Evolutionary conservation across 1,140 invertebrate genomes (phyloP).

Genomic region (Platyscapa corneri): DNA sequence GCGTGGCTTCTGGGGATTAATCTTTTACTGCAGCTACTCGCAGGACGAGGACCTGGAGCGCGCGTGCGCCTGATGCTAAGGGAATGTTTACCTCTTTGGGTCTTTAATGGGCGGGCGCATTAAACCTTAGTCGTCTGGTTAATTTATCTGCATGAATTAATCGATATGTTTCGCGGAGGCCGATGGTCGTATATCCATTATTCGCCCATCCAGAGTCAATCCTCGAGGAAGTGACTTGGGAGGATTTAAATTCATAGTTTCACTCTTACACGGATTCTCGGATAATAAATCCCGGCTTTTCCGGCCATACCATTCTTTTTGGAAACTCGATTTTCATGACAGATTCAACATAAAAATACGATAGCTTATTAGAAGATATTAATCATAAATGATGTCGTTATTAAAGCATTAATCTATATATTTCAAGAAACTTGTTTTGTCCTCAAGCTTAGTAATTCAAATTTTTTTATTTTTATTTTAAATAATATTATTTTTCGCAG

Average conservation of each 20-base stretch:
- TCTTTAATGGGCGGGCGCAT: slow-evolving; percentile 38
- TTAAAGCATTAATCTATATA: too few species aligned
- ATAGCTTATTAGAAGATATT: not conserved
- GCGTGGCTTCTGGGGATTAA: slow-evolving; percentile 9
- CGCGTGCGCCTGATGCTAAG: not conserved
- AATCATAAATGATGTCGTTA: too few species aligned
- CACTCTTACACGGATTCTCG: not conserved
- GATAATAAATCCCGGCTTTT: not conserved
- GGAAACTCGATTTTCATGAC: not conserved
- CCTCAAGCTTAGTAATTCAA: too few species aligned
- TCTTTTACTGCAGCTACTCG: not conserved
- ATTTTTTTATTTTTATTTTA: too few species aligned
- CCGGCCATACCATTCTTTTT: too few species aligned
- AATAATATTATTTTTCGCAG: too few species aligned
- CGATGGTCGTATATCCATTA: not conserved
- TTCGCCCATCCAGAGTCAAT: too few species aligned
- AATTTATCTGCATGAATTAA: slow-evolving; percentile 49
- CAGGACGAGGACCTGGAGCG: not conserved
- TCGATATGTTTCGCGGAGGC: slow-evolving; percentile 34
- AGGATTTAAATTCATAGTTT: not conserved
- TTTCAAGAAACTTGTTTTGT: not conserved
- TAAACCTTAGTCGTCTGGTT: slow-evolving; percentile 27
- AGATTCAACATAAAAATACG: not conserved
- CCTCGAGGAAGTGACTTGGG: not conserved
- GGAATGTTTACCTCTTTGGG: slow-evolving; percentile 36